phyloP scores from a whole-genome alignment of 2,888 invertebrate species.

The Atethmia centrago region DNA sequence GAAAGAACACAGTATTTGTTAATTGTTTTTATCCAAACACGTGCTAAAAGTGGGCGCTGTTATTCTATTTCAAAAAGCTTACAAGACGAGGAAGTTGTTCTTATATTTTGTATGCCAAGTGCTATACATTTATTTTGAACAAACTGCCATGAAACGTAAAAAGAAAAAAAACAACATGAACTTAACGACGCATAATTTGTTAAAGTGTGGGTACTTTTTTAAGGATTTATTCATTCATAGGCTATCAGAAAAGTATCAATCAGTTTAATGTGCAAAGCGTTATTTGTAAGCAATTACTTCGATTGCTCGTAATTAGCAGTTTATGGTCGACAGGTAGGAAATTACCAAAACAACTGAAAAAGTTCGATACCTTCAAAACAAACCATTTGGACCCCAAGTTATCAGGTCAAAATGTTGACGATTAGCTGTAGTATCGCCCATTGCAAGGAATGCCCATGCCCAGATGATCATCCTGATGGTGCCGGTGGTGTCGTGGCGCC shows the following conservation, averaged over 20 bases:
- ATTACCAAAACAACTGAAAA: no score
- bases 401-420: no score
- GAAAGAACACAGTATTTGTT: not conserved
- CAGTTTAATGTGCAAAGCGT: not conserved
- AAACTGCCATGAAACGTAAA: not conserved
- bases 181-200: not conserved
- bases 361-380: no score
- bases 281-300: no score
- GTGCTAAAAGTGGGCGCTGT: not conserved
- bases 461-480: conserved; percentile 95
- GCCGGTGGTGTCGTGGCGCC: conserved; percentile 98
- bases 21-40: not conserved
- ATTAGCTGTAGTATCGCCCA: no score
- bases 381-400: no score
- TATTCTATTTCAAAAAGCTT: not conserved
- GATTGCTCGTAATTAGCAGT: no score
- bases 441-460: no score
- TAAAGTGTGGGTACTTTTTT: not conserved
- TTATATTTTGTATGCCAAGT: not conserved
- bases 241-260: not conserved
- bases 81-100: not conserved
- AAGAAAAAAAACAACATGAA: not conserved
- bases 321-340: no score
- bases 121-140: not conserved
- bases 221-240: not conserved